phyloP scores from a whole-genome alignment of 1,140 invertebrate genomes.

The Linepithema humile region DNA sequence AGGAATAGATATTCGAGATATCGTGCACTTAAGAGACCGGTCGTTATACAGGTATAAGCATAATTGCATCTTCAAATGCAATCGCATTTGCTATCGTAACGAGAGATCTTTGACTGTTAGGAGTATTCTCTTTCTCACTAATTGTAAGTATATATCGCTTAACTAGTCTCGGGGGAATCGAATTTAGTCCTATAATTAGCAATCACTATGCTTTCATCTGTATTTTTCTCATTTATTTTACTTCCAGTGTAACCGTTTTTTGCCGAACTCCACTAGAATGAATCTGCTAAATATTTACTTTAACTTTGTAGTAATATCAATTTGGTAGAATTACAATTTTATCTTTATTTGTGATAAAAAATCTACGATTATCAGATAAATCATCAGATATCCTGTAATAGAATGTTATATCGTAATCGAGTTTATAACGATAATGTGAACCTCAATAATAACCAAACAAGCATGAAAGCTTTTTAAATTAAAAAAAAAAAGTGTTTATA shows the following conservation, averaged over 20 bases:
- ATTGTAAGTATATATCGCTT: neutral
- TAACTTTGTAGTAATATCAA: neutral
- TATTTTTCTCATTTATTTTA: slow-evolving; percentile 2
- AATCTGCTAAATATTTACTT: neutral
- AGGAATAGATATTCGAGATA: neutral
- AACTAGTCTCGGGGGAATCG: neutral
- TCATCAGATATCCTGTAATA: neutral
- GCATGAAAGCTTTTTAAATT: neutral
- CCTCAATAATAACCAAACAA: neutral
- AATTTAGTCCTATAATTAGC: neutral
- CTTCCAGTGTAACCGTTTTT: neutral
- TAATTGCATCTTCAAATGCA: slow-evolving; percentile 32
- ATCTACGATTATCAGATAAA: neutral
- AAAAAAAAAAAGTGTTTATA: neutral
- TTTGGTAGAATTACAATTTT: neutral
- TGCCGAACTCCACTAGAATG: too few relatives aligned
- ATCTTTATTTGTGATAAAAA: slow-evolving; percentile 10
- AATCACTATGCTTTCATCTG: neutral
- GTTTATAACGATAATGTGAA: neutral
- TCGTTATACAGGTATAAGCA: neutral
- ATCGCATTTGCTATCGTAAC: slow-evolving; percentile 3
- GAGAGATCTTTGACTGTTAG: neutral
- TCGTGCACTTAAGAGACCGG: neutral
- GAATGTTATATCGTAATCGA: neutral
- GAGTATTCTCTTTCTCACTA: slow-evolving; percentile 23